phyloP scores from a whole-genome alignment of 2,888 invertebrate genomes.

The Limnephilus marmoratus region DNA sequence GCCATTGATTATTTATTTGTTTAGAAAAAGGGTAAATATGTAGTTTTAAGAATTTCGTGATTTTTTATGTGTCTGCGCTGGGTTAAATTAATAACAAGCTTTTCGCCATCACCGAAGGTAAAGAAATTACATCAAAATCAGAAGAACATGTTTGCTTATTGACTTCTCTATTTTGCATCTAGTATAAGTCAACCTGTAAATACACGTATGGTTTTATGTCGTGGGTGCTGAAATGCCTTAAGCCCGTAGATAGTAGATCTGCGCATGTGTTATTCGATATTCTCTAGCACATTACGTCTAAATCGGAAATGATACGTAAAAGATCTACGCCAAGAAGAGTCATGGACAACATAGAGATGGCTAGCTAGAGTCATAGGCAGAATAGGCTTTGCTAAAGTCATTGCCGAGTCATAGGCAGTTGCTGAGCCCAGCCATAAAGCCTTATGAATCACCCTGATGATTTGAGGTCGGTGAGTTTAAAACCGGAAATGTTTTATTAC shows the following conservation, averaged over 20 bases:
- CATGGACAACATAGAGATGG: neutral
- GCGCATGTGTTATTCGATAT: neutral
- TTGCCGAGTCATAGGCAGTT: neutral
- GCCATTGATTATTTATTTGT: no score
- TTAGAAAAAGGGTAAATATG: no score
- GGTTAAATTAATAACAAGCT: neutral
- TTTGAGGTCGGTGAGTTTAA: neutral
- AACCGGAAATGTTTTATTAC: slow-evolving; percentile 2
- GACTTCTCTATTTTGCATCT: neutral
- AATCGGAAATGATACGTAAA: neutral
- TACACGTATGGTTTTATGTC: neutral
- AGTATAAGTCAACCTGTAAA: neutral
- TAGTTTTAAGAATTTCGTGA: no score
- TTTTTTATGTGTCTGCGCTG: no score
- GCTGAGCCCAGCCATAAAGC: neutral
- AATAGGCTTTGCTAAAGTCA: neutral
- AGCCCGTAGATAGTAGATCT: neutral
- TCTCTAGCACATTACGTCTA: neutral
- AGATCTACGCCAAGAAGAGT: neutral
- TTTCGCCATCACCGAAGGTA: neutral
- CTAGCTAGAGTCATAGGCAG: neutral
- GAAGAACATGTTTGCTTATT: neutral
- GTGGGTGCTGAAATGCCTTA: neutral
- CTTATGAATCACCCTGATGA: neutral
- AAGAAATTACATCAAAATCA: neutral